Evolutionary conservation across 2,797 vertebrate species (phyloP).

Genomic region (Pempheris klunzingeri): DNA sequence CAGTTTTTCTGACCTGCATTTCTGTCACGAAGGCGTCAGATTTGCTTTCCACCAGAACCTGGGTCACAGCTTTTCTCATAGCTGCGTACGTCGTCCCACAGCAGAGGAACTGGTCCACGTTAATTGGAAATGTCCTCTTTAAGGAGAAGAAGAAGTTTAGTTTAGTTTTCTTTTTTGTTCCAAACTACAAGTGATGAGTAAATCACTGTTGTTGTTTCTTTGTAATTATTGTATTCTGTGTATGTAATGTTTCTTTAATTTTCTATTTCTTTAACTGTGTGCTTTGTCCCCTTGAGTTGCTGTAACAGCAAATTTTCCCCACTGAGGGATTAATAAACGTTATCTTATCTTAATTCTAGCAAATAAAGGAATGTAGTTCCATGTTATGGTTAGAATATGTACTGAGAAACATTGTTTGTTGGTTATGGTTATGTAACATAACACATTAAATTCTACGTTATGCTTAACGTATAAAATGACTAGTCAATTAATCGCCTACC

Average conservation of each 20-base stretch:
- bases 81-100: conserved; percentile 70
- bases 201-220: too few relatives aligned
- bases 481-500: neutral
- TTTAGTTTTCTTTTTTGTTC: neutral
- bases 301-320: too few relatives aligned
- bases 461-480: too few relatives aligned
- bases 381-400: neutral
- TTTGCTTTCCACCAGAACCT: conserved; percentile 56
- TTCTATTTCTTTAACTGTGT: too few relatives aligned
- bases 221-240: too few relatives aligned
- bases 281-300: too few relatives aligned
- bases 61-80: conserved; percentile 68
- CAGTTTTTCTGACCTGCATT: conserved; percentile 70
- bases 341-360: neutral
- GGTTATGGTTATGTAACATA: too few relatives aligned
- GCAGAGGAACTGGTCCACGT: conserved; percentile 81
- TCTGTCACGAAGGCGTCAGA: conserved; percentile 41
- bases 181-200: neutral
- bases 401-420: too few relatives aligned
- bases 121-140: conserved; percentile 55
- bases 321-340: too few relatives aligned
- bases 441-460: too few relatives aligned
- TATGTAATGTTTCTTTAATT: too few relatives aligned
- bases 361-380: neutral
- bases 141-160: neutral